phyloP scores from a whole-genome alignment of 1,140 invertebrate genomes.

The Capitella teleta region DNA sequence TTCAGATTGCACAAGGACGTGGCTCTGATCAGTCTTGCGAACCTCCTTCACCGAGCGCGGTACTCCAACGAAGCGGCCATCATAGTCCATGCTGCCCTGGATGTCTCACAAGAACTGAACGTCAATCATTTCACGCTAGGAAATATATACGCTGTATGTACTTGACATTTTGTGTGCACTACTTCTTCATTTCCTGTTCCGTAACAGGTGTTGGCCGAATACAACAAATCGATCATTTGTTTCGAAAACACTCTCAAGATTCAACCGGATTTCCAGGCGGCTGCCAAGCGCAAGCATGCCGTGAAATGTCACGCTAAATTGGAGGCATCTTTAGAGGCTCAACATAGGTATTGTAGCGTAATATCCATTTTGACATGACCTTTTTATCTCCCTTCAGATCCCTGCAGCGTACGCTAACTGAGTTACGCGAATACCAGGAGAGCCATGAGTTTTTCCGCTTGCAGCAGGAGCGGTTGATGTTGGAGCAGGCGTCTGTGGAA shows the following conservation, averaged over 20 bases:
- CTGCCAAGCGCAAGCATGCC: slow-evolving; percentile 53
- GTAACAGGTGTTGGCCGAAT: slow-evolving; percentile 41
- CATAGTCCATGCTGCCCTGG: slow-evolving; percentile 64
- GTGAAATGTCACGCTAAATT: slow-evolving; percentile 59
- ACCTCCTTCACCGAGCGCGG: slow-evolving; percentile 62
- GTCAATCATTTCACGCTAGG: slow-evolving; percentile 67
- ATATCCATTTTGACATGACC: too few species aligned
- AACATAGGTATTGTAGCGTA: slow-evolving; percentile 61
- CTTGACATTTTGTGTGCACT: too few species aligned
- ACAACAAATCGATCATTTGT: slow-evolving; percentile 48
- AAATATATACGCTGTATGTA: slow-evolving; percentile 57
- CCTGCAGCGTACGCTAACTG: slow-evolving; percentile 53
- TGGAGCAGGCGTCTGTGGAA: slow-evolving; percentile 49
- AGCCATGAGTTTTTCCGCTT: slow-evolving; percentile 55
- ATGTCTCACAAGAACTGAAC: slow-evolving; percentile 59
- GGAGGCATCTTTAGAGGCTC: slow-evolving; percentile 51
- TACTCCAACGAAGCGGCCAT: slow-evolving; percentile 65
- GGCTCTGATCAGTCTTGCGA: slow-evolving; percentile 67
- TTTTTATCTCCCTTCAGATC: slow-evolving; percentile 48
- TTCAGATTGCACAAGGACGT: slow-evolving; percentile 62
- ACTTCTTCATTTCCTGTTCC: neutral
- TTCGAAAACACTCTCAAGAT: slow-evolving; percentile 61
- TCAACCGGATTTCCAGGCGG: slow-evolving; percentile 48
- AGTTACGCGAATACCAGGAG: slow-evolving; percentile 55
- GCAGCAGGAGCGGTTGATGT: slow-evolving; percentile 51